Percentiles rank a stretch among this genome's conserved stretches.
Conservation (phyloP, 2,797 vertebrate species). For the Argyrosomus regius region DNA sequence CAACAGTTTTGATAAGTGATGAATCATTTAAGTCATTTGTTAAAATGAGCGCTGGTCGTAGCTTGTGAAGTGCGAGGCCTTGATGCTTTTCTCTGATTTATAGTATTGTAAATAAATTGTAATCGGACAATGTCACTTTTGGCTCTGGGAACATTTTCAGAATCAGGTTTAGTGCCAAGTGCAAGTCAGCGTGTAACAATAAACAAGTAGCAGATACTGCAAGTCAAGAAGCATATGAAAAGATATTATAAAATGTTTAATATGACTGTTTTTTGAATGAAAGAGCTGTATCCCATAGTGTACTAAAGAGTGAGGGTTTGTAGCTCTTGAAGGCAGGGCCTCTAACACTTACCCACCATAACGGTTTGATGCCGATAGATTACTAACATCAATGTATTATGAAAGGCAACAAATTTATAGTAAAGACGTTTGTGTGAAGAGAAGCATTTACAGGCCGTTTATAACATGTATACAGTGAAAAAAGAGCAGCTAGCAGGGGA, state of each 20-base stretch:
- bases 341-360: neutral
- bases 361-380: neutral
- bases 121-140: neutral
- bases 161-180: too few species aligned
- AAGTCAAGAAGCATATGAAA: too few species aligned
- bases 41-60: neutral
- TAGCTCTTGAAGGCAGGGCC: too few species aligned
- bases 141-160: neutral
- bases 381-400: neutral
- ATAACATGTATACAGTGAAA: neutral
- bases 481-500: neutral
- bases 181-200: too few species aligned
- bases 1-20: neutral
- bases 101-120: neutral
- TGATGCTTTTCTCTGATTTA: neutral
- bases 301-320: neutral
- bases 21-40: neutral
- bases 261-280: too few species aligned
- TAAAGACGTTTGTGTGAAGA: neutral
- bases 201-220: too few species aligned
- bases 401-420: constrained; percentile 1
- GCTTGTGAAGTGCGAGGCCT: too few species aligned
- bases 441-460: neutral
- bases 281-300: neutral
- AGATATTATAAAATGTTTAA: too few species aligned